Evolutionary conservation across 2,113 vertebrate species (phyloP).

Genomic region (Callaeas wilsoni): DNA sequence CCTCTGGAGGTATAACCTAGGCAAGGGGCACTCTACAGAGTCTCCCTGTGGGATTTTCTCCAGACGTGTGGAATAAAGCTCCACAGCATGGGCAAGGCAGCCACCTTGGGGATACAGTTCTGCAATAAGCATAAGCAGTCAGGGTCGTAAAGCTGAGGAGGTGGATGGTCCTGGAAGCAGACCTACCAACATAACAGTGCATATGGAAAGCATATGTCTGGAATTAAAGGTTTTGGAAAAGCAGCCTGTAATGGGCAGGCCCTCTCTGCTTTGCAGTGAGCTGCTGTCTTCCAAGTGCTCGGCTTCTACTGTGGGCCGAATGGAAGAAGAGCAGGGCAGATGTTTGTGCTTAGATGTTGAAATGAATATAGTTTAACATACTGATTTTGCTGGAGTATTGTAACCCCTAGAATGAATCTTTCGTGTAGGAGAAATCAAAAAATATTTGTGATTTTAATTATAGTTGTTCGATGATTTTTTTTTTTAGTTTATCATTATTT

Average conservation of each 20-base stretch:
- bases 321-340: not conserved
- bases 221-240: not conserved
- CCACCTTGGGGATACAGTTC: not conserved
- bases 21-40: too few relatives aligned
- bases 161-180: not conserved
- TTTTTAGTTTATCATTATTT: not conserved
- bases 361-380: not conserved
- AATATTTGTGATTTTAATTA: not conserved
- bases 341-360: not conserved
- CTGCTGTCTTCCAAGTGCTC: not conserved
- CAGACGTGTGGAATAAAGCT: not conserved
- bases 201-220: not conserved
- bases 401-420: not conserved
- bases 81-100: not conserved
- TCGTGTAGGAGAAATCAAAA: not conserved
- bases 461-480: not conserved
- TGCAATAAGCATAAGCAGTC: not conserved
- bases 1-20: not conserved
- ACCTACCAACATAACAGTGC: not conserved
- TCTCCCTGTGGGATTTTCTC: not conserved
- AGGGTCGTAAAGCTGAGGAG: not conserved
- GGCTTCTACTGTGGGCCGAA: not conserved
- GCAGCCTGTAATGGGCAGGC: not conserved
- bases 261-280: not conserved
- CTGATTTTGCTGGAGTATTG: not conserved